A percentile compares a stretch with the other conserved stretches of the same genome.
These are phyloP conservation scores for Alitta virens DNA, from an alignment of 2,888 invertebrate genomes.

Conservation along the genomic window DNA sequence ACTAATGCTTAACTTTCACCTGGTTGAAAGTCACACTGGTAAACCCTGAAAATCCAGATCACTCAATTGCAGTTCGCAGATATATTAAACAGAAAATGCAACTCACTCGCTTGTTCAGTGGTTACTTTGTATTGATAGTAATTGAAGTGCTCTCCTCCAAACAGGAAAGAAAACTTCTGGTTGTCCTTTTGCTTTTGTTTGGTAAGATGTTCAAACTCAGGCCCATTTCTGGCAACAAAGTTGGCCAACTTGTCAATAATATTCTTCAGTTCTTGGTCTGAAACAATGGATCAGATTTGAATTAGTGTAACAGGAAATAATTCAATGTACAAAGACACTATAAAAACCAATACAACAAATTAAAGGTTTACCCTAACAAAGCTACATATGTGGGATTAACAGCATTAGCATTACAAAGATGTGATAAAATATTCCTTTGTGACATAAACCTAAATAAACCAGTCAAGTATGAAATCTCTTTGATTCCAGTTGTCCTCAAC, in stretches of 20 bases:
- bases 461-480: too few species aligned
- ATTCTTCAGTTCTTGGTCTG: constrained; percentile 88
- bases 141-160: constrained; percentile 91
- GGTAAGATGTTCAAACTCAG: constrained; percentile 98
- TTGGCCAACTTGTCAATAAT: constrained; percentile 98
- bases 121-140: constrained; percentile 97
- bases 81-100: neutral
- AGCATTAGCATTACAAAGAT: too few species aligned
- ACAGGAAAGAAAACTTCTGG: constrained; percentile 94
- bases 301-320: neutral
- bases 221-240: constrained; percentile 97
- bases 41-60: too few species aligned
- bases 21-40: too few species aligned
- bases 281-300: neutral
- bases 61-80: too few species aligned
- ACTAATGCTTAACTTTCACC: too few species aligned
- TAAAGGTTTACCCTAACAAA: too few species aligned
- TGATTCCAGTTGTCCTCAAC: too few species aligned
- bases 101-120: constrained; percentile 80
- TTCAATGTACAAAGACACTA: neutral
- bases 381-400: too few species aligned
- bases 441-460: too few species aligned
- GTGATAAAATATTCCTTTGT: too few species aligned
- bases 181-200: constrained; percentile 98
- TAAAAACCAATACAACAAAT: too few species aligned